These are phyloP conservation scores for Endomychus coccineus DNA, from an alignment of 2,888 invertebrate species.

Conservation along the genomic window DNA sequence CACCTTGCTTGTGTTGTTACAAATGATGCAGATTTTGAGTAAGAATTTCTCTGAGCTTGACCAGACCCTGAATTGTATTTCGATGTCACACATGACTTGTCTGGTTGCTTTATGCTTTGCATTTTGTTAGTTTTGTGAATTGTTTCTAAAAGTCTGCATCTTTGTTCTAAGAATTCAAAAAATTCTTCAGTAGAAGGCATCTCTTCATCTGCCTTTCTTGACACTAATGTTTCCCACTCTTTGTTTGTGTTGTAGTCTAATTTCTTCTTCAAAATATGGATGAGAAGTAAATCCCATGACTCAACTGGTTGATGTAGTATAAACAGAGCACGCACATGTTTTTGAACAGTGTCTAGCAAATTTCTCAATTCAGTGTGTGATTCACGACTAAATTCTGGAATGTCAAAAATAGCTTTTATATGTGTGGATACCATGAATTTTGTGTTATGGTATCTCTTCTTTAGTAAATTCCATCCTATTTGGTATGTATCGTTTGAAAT, in stretches of 20 bases:
- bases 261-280: slow-evolving; percentile 15
- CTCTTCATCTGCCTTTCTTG: slow-evolving; percentile 3
- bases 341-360: slow-evolving; percentile 12
- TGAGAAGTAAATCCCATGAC: slow-evolving; percentile 14
- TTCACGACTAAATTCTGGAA: slow-evolving; percentile 7
- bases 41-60: too few species aligned
- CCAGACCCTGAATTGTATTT: neutral
- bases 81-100: too few species aligned
- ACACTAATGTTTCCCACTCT: slow-evolving; percentile 10
- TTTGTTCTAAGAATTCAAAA: neutral
- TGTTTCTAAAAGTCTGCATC: too few species aligned
- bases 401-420: slow-evolving; percentile 12
- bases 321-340: slow-evolving; percentile 14
- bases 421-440: slow-evolving; percentile 15
- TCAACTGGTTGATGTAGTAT: slow-evolving; percentile 14
- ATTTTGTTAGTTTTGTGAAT: too few species aligned
- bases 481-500: slow-evolving; percentile 13
- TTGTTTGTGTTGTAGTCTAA: slow-evolving; percentile 10
- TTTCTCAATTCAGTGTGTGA: slow-evolving; percentile 6
- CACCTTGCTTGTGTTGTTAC: neutral
- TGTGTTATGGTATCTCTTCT: slow-evolving; percentile 17
- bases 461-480: slow-evolving; percentile 12
- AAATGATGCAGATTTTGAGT: neutral
- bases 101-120: too few species aligned
- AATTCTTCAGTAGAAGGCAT: neutral